Conservation (phyloP, 2,113 vertebrate species). For the Charadrius vociferus region DNA sequence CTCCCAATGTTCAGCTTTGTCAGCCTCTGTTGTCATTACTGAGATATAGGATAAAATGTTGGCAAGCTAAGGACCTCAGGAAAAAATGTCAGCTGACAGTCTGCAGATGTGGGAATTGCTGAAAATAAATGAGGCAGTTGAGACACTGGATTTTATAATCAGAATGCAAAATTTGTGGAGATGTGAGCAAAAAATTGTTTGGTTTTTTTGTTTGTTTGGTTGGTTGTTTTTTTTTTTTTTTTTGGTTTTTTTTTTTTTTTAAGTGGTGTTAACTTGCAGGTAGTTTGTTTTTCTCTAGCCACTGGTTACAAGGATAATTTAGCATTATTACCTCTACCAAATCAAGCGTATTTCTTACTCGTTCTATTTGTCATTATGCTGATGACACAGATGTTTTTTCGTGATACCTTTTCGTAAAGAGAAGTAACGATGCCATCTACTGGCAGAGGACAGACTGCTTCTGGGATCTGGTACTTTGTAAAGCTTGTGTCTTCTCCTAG, state of each 20-base stretch:
- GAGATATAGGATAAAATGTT: neutral
- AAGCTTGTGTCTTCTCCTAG: neutral
- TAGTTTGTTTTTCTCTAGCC: neutral
- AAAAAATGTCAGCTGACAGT: neutral
- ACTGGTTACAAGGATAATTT: neutral
- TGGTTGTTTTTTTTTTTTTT: neutral
- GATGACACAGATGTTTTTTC: neutral
- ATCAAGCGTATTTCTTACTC: neutral
- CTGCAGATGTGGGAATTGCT: neutral
- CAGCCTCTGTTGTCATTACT: neutral
- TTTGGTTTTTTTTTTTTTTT: neutral
- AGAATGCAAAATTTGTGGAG: neutral
- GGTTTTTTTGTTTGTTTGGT: no score
- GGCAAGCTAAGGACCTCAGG: neutral
- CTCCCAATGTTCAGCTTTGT: neutral
- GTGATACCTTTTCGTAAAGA: neutral
- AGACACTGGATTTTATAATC: neutral
- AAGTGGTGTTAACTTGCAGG: neutral
- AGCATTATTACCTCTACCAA: neutral
- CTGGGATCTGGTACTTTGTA: neutral
- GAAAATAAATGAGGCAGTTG: neutral
- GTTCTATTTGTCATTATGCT: neutral
- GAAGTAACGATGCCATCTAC: constrained; percentile 48
- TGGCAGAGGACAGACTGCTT: neutral
- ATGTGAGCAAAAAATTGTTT: neutral